Percentiles rank a stretch among this genome's conserved stretches.
Evolutionary conservation across 2,113 vertebrate species (phyloP).

Genomic region (Ptyas mucosa): DNA sequence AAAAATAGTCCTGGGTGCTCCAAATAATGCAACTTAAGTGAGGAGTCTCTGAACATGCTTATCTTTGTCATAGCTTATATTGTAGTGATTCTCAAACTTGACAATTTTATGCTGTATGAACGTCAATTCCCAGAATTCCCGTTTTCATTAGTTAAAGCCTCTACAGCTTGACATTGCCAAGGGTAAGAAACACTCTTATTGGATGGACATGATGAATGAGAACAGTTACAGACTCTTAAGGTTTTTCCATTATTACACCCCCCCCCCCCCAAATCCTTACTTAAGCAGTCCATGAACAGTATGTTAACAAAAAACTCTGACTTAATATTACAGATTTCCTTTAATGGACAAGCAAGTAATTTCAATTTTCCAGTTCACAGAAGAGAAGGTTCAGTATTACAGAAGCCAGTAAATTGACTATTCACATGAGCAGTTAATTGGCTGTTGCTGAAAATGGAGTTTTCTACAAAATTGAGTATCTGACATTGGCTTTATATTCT

Average conservation of each 20-base stretch:
- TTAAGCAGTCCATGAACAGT: not conserved
- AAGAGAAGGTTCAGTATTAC: not conserved
- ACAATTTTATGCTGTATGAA: not conserved
- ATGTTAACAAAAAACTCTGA: not conserved
- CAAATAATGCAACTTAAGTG: not conserved
- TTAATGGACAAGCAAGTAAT: not conserved
- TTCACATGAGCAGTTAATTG: not conserved
- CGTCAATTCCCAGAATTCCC: not conserved
- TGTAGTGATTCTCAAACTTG: not conserved
- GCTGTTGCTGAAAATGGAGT: not conserved
- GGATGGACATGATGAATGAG: not conserved
- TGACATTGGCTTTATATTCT: not conserved
- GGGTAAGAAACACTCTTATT: not conserved
- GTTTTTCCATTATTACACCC: not conserved
- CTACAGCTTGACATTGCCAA: not conserved
- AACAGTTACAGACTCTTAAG: not conserved
- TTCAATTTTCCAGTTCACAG: not conserved
- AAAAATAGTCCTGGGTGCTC: not conserved
- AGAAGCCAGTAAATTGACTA: not conserved
- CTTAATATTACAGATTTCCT: not conserved
- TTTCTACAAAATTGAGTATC: not conserved
- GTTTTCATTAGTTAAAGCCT: not conserved
- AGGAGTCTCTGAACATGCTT: not conserved
- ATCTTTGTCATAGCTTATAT: not conserved
- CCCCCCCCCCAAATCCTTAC: fast-evolving